Base-by-base conservation (phyloP, 2,888 invertebrate species). In the Nemoura dubitans region DNA sequence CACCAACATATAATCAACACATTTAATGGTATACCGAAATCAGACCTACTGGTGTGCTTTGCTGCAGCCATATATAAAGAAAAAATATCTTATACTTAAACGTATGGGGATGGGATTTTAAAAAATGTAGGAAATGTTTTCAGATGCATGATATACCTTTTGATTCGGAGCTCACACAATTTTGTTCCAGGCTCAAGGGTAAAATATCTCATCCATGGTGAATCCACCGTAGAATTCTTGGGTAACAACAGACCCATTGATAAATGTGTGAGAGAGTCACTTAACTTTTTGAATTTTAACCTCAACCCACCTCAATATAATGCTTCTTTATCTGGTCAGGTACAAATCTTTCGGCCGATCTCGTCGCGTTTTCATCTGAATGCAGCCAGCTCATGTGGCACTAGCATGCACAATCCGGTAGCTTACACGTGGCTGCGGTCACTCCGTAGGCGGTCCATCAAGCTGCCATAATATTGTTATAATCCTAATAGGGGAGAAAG, bases 321-420 rank as follows among this genome's bases (percentile, higher is more conserved):
- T 78, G 78, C 78, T 78, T 26, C 78, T 78, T 78, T 78, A 78
- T 78, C 78, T 78, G 78, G 78, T 78, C 78, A 78, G 78, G 78
- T 27, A 59, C 59, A 59, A 59, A 59, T 59, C 59, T 59, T 21
- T 36, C 36, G 36, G 36, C 10, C 36, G 36, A 36, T 36, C 36
- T 36, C 36, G 36, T 36, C 36, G 36, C 36, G 36, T 36, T 36
- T 36, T 10, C 36, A 36, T 36, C 36, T 36, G 36, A 36, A 36
- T 26, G 26, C 26, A 78, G 78, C 27, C 10, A 28, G 14, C 28
- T 14, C 78, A 28, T 78, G 28, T 26, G n/a, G 26, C 78, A 28
- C 25, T 26, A 27, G 26, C 78, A 28, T 78, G 78, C 78, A 78
- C 28, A 78, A 78, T 78, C 78, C 28, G 27, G 78, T 26, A 78